These are phyloP conservation scores for Drosophila silvestris DNA, from an alignment of 2,888 invertebrate genomes.

Conservation along the genomic window DNA sequence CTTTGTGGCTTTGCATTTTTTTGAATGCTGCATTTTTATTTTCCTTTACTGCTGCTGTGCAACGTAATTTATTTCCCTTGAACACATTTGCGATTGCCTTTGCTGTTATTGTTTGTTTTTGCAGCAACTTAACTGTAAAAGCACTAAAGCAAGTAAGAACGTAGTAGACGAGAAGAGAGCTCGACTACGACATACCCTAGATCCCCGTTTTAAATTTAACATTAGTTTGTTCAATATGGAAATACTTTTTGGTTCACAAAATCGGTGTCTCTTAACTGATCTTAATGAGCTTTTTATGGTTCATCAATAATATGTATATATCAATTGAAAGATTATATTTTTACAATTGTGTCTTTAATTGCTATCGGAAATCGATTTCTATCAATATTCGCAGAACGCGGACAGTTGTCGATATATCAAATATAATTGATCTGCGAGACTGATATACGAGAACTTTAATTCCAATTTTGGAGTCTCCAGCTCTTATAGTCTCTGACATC, in stretches of 20 bases:
- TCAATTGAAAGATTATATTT: neutral
- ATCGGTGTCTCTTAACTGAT: neutral
- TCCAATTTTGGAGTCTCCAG: neutral
- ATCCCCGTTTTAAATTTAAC: neutral
- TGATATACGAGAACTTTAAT: neutral
- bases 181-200: neutral
- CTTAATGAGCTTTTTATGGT: neutral
- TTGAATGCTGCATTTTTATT: conserved; percentile 28
- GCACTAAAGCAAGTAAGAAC: conserved; percentile 11
- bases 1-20: conserved; percentile 51
- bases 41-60: conserved; percentile 36
- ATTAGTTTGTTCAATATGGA: neutral
- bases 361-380: neutral
- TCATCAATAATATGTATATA: neutral
- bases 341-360: neutral
- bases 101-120: conserved; percentile 32
- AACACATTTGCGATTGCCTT: conserved; percentile 67
- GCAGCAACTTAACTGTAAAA: conserved; percentile 53
- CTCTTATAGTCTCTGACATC: neutral
- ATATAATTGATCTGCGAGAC: neutral
- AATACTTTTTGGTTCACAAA: neutral
- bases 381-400: neutral
- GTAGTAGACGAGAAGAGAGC: neutral
- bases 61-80: conserved; percentile 81
- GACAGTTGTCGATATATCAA: neutral